These are phyloP conservation scores for Agonopterix subpropinquella DNA, from an alignment of 2,888 invertebrate genomes.

Conservation along the genomic window DNA sequence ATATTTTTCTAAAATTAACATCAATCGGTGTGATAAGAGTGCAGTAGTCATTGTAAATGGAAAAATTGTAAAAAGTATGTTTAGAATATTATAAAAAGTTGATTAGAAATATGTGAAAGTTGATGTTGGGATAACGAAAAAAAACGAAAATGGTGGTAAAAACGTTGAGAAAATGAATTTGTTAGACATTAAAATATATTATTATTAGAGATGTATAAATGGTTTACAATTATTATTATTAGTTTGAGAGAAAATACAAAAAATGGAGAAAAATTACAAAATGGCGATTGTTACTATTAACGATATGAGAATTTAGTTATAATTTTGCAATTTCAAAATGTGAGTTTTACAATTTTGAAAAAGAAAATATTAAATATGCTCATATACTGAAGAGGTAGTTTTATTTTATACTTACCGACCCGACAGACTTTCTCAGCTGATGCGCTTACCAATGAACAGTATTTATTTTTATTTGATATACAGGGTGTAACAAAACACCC, in stretches of 20 bases:
- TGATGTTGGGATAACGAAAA: constrained; percentile 60
- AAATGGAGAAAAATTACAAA: constrained; percentile 53
- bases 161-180: constrained; percentile 72
- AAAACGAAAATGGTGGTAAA: constrained; percentile 55
- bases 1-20: constrained; percentile 60
- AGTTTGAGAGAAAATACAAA: constrained; percentile 65
- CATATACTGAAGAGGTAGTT: constrained; percentile 56
- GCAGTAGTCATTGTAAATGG: constrained; percentile 61
- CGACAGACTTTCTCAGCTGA: neutral
- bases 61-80: constrained; percentile 66
- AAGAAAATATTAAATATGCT: constrained; percentile 76
- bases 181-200: constrained; percentile 74
- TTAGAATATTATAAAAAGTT: constrained; percentile 64
- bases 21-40: constrained; percentile 53
- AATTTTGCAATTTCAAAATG: constrained; percentile 76
- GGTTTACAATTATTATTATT: constrained; percentile 73
- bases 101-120: constrained; percentile 63
- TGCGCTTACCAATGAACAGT: neutral
- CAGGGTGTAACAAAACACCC: no score
- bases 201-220: constrained; percentile 74
- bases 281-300: constrained; percentile 74
- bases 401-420: constrained; percentile 29
- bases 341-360: constrained; percentile 76
- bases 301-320: constrained; percentile 75
- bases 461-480: neutral